A percentile compares a stretch with the other conserved stretches of the same genome.
Conservation (phyloP, 2,113 vertebrate genomes). For the Rhegmatorhina hoffmannsi region DNA sequence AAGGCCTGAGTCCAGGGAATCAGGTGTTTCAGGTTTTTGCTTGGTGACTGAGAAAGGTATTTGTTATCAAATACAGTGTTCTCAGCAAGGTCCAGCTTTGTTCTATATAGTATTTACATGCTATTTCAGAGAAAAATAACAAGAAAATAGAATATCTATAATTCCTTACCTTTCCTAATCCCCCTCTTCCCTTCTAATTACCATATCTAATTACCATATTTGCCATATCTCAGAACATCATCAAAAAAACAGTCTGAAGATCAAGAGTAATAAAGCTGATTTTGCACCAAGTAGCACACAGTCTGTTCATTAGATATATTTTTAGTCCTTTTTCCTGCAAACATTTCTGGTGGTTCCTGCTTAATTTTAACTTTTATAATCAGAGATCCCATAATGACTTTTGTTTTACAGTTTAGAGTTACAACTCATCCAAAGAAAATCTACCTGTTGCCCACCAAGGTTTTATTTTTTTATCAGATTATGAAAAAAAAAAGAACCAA, state of each 20-base stretch:
- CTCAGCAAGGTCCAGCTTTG: not conserved
- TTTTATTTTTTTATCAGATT: not conserved
- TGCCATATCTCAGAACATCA: not conserved
- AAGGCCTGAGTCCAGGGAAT: not conserved
- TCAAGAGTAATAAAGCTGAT: not conserved
- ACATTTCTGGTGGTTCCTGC: not conserved
- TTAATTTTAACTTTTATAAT: not conserved
- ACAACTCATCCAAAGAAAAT: not conserved
- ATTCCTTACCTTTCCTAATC: not conserved
- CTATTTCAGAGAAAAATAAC: not conserved
- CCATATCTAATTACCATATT: not conserved
- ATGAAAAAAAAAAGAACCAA: too few species aligned
- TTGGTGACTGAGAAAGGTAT: not conserved
- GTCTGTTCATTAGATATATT: not conserved
- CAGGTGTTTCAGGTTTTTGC: not conserved
- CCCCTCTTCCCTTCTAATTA: not conserved
- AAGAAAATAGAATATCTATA: not conserved
- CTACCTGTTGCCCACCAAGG: not conserved
- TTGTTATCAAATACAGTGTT: not conserved
- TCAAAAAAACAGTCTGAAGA: not conserved
- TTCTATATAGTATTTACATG: not conserved
- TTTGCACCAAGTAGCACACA: not conserved
- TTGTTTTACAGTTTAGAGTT: not conserved
- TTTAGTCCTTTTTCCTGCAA: not conserved
- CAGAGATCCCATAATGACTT: not conserved